A percentile compares a stretch with the other conserved stretches of the same genome.
Evolutionary conservation across 2,888 invertebrate genomes (phyloP).

Genomic region (Cylloceria caligata): DNA sequence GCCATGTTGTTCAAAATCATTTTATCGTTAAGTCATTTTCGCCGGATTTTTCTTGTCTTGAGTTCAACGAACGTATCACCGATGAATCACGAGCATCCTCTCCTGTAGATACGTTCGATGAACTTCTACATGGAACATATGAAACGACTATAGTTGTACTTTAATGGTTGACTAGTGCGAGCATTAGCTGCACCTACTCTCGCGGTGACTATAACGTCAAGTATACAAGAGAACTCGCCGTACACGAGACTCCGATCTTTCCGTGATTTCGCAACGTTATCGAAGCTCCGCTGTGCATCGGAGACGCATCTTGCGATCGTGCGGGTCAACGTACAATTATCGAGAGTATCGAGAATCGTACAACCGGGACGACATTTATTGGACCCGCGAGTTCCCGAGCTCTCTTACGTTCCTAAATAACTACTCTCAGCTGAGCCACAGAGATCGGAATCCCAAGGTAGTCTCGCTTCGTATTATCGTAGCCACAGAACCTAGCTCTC

Average conservation of each 20-base stretch:
- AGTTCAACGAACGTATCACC: not conserved
- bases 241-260: slow-evolving; percentile 55
- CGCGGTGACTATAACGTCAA: not conserved
- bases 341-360: slow-evolving; percentile 45
- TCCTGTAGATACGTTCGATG: slow-evolving; percentile 35
- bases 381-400: slow-evolving; percentile 19
- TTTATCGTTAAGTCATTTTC: too few species aligned
- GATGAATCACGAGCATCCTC: slow-evolving; percentile 22
- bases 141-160: slow-evolving; percentile 45
- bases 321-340: slow-evolving; percentile 66
- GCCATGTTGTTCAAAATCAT: too few species aligned
- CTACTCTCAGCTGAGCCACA: not conserved
- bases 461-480: slow-evolving; percentile 42
- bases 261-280: slow-evolving; percentile 61
- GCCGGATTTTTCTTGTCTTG: not conserved
- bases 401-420: not conserved
- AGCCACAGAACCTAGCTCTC: not conserved
- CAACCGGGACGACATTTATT: slow-evolving; percentile 57
- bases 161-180: slow-evolving; percentile 16
- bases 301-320: slow-evolving; percentile 23
- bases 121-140: slow-evolving; percentile 50
- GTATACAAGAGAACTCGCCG: slow-evolving; percentile 1
- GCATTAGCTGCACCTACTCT: slow-evolving; percentile 45
- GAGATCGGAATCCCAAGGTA: slow-evolving; percentile 57
- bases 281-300: slow-evolving; percentile 13